These are phyloP conservation scores for Sebastes vulpes DNA, from an alignment of 2,797 vertebrate species.

Conservation along the genomic window DNA sequence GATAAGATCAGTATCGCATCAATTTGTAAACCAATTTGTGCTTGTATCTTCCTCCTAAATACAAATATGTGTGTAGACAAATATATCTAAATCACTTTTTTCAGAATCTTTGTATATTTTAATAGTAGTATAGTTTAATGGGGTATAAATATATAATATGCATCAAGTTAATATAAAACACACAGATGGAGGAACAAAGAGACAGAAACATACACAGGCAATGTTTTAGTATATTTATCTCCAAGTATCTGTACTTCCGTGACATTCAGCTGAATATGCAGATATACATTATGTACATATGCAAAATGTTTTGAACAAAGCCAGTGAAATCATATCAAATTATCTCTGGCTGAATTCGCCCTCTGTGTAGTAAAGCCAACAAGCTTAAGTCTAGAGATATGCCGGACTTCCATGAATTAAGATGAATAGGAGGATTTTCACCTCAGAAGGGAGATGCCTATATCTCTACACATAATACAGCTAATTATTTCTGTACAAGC, in stretches of 20 bases:
- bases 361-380: conserved; percentile 44
- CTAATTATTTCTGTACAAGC: conserved; percentile 77
- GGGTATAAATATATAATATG: not conserved
- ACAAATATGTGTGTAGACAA: not conserved
- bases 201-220: not conserved
- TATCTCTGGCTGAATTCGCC: conserved; percentile 4
- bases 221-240: not conserved
- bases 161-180: not conserved
- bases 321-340: not conserved
- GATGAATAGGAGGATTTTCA: conserved; percentile 42
- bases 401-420: conserved; percentile 54
- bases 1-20: no score
- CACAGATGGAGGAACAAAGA: not conserved
- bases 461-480: conserved; percentile 66
- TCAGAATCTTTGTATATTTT: not conserved
- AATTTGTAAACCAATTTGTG: no score
- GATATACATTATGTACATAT: not conserved
- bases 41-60: no score
- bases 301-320: conserved; percentile 1
- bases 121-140: not conserved
- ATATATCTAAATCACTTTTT: not conserved
- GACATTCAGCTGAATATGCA: not conserved
- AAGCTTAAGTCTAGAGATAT: conserved; percentile 49
- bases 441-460: conserved; percentile 47
- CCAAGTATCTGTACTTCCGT: no score